Evolutionary conservation across 2,888 invertebrate species (phyloP), one percentile per base, ranked within the genome.

Genomic region (Sclerodermus sp.): DNA sequence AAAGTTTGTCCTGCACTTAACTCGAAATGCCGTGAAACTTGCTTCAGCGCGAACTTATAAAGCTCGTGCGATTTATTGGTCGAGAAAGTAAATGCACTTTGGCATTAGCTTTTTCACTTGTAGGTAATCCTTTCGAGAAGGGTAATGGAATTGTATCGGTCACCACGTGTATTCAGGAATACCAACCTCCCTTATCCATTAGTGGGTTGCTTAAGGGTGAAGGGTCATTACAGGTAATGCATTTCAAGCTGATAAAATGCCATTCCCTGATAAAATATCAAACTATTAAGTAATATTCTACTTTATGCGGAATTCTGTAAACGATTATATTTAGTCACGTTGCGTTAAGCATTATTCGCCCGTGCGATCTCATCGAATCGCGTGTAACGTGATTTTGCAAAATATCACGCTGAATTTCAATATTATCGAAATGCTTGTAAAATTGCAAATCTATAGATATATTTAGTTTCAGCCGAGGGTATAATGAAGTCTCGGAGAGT

Each of bases 81-180:
- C 44, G 41, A 14, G 29, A 10, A 15, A 41, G 41, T 49, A 47
- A 49, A 47, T 50, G 46, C 37, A 41, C 37, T 46, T 37, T 50
- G 32, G 46, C 34, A 29, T 47, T 51, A 51, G 42, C 39, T 29
- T 42, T 39, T 47, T 45, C 15, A 13, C 4, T 40, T 30, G 13
- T 29, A 18, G 34, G 38, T 43, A 47, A 50, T 51, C 43, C 15
- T 31, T 29, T 14, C 29, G 42, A 32, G 34, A 32, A 39, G 29
- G 36, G 36, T 50, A 47, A 47, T 39, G 15, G 45, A 51, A 47
- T 42, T 45, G 31, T 47, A 45, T 42, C 13, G 34, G 15, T n/a
- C 9, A 34, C 8, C 23, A 8, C 23, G 23, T 8, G 4, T 5
- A 23, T 23, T 23, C 23, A 23, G 23, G 8, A 23, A 23, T 23